Evolutionary conservation across 1,140 invertebrate species (phyloP).

Genomic region (Globodera ellingtonae): DNA sequence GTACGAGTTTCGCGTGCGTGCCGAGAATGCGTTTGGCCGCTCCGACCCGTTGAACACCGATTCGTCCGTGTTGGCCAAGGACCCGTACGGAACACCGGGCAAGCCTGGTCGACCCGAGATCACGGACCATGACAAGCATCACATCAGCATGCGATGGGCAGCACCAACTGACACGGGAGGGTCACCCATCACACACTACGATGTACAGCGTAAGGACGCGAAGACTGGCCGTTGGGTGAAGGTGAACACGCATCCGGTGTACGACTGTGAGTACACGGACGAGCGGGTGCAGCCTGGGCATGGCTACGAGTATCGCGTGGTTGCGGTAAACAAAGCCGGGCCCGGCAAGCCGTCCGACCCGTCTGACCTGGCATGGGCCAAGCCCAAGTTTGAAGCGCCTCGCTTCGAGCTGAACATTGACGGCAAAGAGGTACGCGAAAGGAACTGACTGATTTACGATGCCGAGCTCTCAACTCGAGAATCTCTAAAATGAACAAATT

Average conservation of each 20-base stretch:
- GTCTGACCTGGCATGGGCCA: constrained; percentile 83
- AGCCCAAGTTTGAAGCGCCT: constrained; percentile 93
- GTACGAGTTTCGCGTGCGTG: constrained; percentile 89
- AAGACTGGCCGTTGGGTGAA: constrained; percentile 92
- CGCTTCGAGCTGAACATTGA: constrained; percentile 86
- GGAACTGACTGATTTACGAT: too few species aligned
- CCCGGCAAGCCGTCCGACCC: constrained; percentile 87
- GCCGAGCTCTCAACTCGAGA: too few species aligned
- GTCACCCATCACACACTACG: constrained; percentile 64
- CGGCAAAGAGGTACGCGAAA: constrained; percentile 75
- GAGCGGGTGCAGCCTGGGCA: constrained; percentile 89
- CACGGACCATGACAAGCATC: constrained; percentile 85
- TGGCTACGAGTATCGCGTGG: constrained; percentile 94
- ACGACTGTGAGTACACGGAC: constrained; percentile 78
- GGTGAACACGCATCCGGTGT: constrained; percentile 81
- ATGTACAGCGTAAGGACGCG: constrained; percentile 77
- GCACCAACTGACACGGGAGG: constrained; percentile 62
- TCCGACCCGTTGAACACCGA: constrained; percentile 85
- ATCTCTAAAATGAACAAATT: too few species aligned
- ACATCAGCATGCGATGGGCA: constrained; percentile 79
- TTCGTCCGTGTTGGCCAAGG: constrained; percentile 83
- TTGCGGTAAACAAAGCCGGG: constrained; percentile 91
- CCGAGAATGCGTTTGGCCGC: constrained; percentile 89
- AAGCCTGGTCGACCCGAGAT: constrained; percentile 81
- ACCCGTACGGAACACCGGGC: constrained; percentile 89